These are phyloP conservation scores for Portevinia maculata DNA, from an alignment of 2,888 invertebrate genomes.

Conservation along the genomic window DNA sequence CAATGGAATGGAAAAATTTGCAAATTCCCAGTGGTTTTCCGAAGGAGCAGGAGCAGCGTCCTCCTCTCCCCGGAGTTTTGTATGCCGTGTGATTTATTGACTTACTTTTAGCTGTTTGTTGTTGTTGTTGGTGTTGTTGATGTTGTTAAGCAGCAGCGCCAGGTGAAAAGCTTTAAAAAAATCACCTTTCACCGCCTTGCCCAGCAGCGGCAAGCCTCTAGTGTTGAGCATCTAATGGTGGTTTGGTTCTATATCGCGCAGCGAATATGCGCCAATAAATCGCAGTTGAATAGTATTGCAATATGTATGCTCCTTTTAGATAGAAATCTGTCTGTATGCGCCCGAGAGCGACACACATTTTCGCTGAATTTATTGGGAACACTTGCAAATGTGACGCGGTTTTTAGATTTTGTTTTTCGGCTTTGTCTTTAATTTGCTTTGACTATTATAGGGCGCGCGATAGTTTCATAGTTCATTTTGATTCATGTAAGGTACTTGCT, in stretches of 20 bases:
- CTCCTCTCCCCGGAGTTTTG: not conserved
- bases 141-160: slow-evolving; percentile 44
- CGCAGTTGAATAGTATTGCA: slow-evolving; percentile 56
- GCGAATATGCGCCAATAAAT: slow-evolving; percentile 58
- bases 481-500: slow-evolving; percentile 42
- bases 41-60: not conserved
- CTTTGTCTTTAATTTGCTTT: slow-evolving; percentile 22
- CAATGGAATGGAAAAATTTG: slow-evolving; percentile 56
- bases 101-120: slow-evolving; percentile 45
- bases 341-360: slow-evolving; percentile 61
- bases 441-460: slow-evolving; percentile 51
- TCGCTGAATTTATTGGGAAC: slow-evolving; percentile 65
- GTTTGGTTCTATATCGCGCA: slow-evolving; percentile 18
- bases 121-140: slow-evolving; percentile 49
- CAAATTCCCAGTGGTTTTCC: slow-evolving; percentile 42
- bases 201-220: slow-evolving; percentile 3
- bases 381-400: slow-evolving; percentile 68
- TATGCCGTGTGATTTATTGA: slow-evolving; percentile 36
- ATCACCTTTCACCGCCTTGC: slow-evolving; percentile 56
- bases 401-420: no score
- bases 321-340: slow-evolving; percentile 43
- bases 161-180: slow-evolving; percentile 66
- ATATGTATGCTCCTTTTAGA: slow-evolving; percentile 15
- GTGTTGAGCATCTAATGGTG: slow-evolving; percentile 55
- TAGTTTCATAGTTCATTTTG: slow-evolving; percentile 40